These are phyloP conservation scores for Cryptocephalus primarius DNA, from an alignment of 2,888 invertebrate species.

Conservation along the genomic window DNA sequence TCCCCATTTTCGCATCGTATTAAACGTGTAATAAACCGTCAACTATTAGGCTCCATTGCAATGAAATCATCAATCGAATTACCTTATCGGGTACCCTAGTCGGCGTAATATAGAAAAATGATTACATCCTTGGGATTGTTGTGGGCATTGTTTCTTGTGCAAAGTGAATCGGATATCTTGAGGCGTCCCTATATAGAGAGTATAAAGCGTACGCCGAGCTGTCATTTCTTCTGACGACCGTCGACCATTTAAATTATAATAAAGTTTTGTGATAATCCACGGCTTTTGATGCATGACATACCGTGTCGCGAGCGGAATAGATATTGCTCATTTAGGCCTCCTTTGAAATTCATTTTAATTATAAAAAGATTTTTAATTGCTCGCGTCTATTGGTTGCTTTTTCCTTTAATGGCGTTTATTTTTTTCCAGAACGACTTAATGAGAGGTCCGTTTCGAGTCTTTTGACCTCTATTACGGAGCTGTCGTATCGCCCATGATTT, in stretches of 20 bases:
- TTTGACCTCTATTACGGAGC: conserved; percentile 7
- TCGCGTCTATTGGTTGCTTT: conserved; percentile 27
- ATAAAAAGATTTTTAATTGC: conserved; percentile 38
- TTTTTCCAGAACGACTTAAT: conserved; percentile 18
- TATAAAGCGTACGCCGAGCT: conserved; percentile 5
- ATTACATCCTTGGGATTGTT: no score
- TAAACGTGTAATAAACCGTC: no score
- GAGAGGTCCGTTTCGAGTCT: conserved; percentile 8
- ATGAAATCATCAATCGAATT: no score
- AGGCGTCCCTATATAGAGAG: conserved; percentile 4
- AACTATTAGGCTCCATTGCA: no score
- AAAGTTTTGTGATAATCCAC: conserved; percentile 32
- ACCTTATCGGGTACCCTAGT: no score
- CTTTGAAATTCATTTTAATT: conserved; percentile 34
- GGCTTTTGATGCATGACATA: conserved; percentile 31
- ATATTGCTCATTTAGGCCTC: conserved; percentile 34
- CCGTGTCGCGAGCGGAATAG: conserved; percentile 29
- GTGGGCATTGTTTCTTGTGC: no score
- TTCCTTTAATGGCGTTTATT: conserved; percentile 24
- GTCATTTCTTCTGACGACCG: conserved; percentile 13
- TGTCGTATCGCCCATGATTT: conserved; percentile 6
- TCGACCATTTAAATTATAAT: conserved; percentile 31
- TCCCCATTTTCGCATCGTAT: no score
- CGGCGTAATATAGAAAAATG: no score
- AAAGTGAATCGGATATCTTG: no score